Conservation (phyloP, 1,140 invertebrate genomes). For the Eriocheir sinensis region DNA sequence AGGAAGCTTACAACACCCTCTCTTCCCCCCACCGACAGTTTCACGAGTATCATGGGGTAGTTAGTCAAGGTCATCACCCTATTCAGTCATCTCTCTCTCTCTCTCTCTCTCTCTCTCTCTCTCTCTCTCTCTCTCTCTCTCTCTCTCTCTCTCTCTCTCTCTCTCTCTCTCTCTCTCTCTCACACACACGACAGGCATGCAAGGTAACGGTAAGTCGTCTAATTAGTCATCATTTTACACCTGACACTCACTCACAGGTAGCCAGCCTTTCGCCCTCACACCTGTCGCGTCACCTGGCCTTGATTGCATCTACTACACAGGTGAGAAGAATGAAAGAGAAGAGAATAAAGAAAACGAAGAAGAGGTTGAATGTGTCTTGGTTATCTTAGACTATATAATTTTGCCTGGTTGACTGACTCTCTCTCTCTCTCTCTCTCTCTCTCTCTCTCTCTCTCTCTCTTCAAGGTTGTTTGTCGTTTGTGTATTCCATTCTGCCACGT, state of each 20-base stretch:
- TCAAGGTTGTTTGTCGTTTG: neutral
- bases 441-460: too few species aligned
- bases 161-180: neutral
- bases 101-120: slow-evolving; percentile 4
- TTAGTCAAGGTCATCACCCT: too few species aligned
- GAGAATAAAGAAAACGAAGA: too few species aligned
- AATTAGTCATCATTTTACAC: neutral
- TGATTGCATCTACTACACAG: too few species aligned
- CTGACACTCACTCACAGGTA: neutral
- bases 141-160: neutral
- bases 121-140: neutral
- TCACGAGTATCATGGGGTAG: too few species aligned
- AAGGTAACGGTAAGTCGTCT: neutral
- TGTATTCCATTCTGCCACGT: neutral
- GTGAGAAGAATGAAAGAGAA: too few species aligned
- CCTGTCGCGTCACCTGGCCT: too few species aligned
- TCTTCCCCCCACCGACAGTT: neutral
- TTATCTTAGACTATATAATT: too few species aligned
- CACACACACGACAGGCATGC: neutral
- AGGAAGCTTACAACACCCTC: too few species aligned
- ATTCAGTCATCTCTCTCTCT: neutral
- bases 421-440: slow-evolving; percentile 22
- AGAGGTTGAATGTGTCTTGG: too few species aligned
- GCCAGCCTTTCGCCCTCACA: too few species aligned
- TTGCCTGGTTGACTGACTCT: too few species aligned